A percentile compares a stretch with the other conserved stretches of the same genome.
These are phyloP conservation scores for Lordiphosa stackelbergi DNA, from an alignment of 1,140 invertebrate species.

Conservation along the genomic window DNA sequence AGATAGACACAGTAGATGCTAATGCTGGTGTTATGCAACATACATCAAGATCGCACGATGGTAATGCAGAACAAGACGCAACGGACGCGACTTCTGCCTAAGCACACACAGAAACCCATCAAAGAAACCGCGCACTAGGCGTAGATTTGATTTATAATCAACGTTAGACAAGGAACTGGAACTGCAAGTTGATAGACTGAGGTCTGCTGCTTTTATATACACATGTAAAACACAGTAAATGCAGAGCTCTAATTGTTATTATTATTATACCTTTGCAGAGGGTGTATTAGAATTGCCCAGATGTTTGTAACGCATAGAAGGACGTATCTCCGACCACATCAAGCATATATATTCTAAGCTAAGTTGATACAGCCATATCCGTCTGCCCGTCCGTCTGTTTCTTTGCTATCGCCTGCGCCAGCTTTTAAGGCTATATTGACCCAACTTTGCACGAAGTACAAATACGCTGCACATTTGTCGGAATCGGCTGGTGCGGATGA, in stretches of 20 bases:
- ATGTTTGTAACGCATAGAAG: too few species aligned
- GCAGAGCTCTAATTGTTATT: slow-evolving; percentile 1
- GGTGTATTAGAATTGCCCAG: too few species aligned
- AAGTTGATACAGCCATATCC: too few species aligned
- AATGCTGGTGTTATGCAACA: not conserved
- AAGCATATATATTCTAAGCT: too few species aligned
- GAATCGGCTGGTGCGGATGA: too few species aligned
- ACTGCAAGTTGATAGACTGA: slow-evolving; percentile 9
- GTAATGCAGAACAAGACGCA: slow-evolving; percentile 36
- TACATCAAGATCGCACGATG: slow-evolving; percentile 28
- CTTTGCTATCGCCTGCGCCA: too few species aligned
- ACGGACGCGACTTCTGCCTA: slow-evolving; percentile 25
- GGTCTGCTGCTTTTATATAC: slow-evolving; percentile 28
- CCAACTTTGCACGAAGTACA: too few species aligned
- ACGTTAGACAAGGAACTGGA: slow-evolving; percentile 30
- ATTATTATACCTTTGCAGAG: not conserved
- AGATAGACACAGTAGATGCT: not conserved
- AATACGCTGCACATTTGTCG: too few species aligned
- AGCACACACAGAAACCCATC: slow-evolving; percentile 41
- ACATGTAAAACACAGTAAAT: not conserved
- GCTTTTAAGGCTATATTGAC: too few species aligned
- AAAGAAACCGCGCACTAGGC: slow-evolving; percentile 32
- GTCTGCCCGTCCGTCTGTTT: too few species aligned
- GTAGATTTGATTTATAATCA: slow-evolving; percentile 47
- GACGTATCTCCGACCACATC: too few species aligned